Evolutionary conservation across 2,888 invertebrate genomes (phyloP), one percentile per base, ranked within the genome.

Genomic region (Drosophila prolongata): DNA sequence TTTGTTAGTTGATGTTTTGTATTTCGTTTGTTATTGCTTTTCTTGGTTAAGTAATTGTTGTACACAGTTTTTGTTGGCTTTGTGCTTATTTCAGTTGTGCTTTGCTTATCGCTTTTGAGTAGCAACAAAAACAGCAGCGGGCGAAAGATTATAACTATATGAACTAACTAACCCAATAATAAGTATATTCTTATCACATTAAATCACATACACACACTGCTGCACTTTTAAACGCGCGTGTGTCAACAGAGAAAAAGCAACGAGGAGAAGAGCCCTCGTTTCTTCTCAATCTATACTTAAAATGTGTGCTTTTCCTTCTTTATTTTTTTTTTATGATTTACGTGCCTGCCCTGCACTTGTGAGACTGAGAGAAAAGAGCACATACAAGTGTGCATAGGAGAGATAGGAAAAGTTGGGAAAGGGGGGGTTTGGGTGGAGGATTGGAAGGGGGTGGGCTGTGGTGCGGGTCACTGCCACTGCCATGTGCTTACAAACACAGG

Each of bases 131-230:
- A 65, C 52, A 55, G 57, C 67, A 67, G 46, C 54, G 50, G 52
- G 57, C 60, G 37, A 75, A 66, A 76, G 66, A 81, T 72, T 77
- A 87, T 77, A 79, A 71, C 85, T 82, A 72, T 86, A 76, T 88
- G 87, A 83, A 83, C 83, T 83, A 83, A 83, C 88, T 83, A 83
- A 83, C 83, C 88, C 83, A 88, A 88, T 82, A 87, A 87, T 87
- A 87, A 82, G 85, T 71, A 78, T 83, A 78, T 83, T 83, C 83
- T 83, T 83, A 83, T 83, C 83, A 76, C 82, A 88, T 88, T 88
- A 86, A 83, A 87, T 83, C 86, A 75, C 75, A 67, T 55, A 47
- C 46, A 52, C 44, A 60, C 13, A 50, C 55, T 37, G 19, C 43
- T 46, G 46, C 19, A 60, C 34, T 40, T 44, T 52, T 35, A 27